phyloP scores from a whole-genome alignment of 2,797 vertebrate species.

The Triplophysa yarkandensis region DNA sequence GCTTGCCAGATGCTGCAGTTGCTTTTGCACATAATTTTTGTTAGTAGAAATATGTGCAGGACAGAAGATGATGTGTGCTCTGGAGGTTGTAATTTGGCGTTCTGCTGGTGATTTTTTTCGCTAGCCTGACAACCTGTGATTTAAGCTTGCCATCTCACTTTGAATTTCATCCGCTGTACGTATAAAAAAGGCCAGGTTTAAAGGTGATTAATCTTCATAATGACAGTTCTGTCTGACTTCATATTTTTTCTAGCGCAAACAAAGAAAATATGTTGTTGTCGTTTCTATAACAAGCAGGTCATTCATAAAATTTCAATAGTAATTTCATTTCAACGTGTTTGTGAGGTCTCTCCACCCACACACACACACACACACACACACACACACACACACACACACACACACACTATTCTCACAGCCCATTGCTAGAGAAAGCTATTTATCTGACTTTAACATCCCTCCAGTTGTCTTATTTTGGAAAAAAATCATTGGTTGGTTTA shows the following conservation, averaged over 20 bases:
- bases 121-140: conserved; percentile 27
- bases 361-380: background rate
- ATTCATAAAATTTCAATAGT: background rate
- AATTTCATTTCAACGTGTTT: background rate
- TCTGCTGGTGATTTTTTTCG: background rate
- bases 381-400: background rate
- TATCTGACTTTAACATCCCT: background rate
- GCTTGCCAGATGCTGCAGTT: background rate
- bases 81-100: conserved; percentile 21
- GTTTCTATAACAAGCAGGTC: background rate
- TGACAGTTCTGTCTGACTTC: background rate
- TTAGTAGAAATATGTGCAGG: conserved; percentile 3
- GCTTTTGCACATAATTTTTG: background rate
- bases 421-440: background rate
- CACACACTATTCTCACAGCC: background rate
- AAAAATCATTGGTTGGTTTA: no score
- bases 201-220: conserved; percentile 13
- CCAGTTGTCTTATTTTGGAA: background rate
- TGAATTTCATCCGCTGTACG: background rate
- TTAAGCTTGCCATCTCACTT: background rate
- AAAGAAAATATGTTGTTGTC: background rate
- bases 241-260: conserved; percentile 12
- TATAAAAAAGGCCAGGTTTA: background rate
- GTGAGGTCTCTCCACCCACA: background rate
- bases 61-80: conserved; percentile 22